Evolutionary conservation across 2,797 vertebrate species (phyloP).

Genomic region (Calcarius lapponicus): DNA sequence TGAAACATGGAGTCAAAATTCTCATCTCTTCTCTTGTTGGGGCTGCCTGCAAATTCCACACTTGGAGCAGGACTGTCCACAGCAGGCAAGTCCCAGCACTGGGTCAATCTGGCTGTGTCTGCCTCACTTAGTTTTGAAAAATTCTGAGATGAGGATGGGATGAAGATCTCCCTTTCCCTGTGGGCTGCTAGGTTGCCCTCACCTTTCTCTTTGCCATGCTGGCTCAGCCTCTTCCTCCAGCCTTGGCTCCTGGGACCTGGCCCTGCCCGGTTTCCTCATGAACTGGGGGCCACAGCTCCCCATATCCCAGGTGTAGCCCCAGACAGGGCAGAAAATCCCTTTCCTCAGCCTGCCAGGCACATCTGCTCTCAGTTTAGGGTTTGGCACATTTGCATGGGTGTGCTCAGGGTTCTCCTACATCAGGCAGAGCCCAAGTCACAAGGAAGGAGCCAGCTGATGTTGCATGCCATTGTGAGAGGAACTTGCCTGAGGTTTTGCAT

Average conservation of each 20-base stretch:
- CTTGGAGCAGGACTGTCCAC: neutral
- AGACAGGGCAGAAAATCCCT: neutral
- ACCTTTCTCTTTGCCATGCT: neutral
- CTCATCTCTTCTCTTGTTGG: too few relatives aligned
- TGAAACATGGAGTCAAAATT: too few relatives aligned
- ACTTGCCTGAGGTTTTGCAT: slow-evolving; percentile 39
- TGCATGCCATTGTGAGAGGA: neutral
- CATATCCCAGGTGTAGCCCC: neutral
- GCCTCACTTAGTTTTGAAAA: neutral
- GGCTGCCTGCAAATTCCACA: too few relatives aligned
- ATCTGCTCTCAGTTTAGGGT: neutral
- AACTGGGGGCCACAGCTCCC: neutral
- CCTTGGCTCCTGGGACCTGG: neutral
- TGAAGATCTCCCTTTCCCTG: neutral
- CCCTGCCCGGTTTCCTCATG: neutral
- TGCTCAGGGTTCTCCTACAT: neutral
- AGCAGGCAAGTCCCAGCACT: neutral
- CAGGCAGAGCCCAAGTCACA: neutral
- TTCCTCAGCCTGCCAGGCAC: neutral
- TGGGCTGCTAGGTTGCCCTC: neutral
- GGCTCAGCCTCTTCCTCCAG: neutral
- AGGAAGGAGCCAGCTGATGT: neutral
- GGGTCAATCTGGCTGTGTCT: neutral
- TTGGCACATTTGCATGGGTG: neutral
- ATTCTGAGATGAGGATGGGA: neutral